Evolutionary conservation across 2,888 invertebrate species (phyloP).

Genomic region (Meta bourneti): DNA sequence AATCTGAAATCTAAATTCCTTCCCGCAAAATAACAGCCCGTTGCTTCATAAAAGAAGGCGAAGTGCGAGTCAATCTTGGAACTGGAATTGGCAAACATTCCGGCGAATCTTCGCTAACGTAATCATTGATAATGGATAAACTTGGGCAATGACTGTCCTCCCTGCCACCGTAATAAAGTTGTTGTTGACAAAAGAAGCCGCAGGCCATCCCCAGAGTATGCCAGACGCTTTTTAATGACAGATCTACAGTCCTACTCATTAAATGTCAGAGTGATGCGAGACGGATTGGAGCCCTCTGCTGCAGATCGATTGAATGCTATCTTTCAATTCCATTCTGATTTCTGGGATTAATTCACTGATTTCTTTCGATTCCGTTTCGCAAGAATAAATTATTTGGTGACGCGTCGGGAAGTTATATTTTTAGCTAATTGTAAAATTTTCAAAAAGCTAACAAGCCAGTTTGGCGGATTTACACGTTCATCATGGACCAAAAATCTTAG

Average conservation of each 20-base stretch:
- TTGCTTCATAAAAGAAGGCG: conserved; percentile 3
- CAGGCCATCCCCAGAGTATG: conserved; percentile 1
- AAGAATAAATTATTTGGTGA: background rate
- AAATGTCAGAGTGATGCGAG: background rate
- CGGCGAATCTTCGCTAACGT: background rate
- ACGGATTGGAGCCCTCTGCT: background rate
- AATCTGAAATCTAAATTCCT: too few species aligned
- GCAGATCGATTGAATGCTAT: background rate
- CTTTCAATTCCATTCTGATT: background rate
- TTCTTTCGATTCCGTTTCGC: background rate
- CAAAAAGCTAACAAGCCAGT: too few species aligned
- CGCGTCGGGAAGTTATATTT: background rate
- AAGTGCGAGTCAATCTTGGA: conserved; percentile 8
- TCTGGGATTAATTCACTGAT: background rate
- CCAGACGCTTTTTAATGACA: conserved; percentile 30
- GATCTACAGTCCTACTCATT: background rate
- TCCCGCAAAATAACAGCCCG: background rate
- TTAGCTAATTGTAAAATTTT: too few species aligned
- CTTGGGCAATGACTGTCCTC: conserved; percentile 3
- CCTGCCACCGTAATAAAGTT: conserved; percentile 24
- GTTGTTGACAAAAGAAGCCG: conserved; percentile 23
- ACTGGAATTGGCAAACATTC: background rate
- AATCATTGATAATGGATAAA: conserved; percentile 8
- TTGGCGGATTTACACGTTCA: too few species aligned
- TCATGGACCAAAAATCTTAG: too few species aligned